Evolutionary conservation across 1,140 invertebrate genomes (phyloP).

Genomic region (Andrena cerasifolii): DNA sequence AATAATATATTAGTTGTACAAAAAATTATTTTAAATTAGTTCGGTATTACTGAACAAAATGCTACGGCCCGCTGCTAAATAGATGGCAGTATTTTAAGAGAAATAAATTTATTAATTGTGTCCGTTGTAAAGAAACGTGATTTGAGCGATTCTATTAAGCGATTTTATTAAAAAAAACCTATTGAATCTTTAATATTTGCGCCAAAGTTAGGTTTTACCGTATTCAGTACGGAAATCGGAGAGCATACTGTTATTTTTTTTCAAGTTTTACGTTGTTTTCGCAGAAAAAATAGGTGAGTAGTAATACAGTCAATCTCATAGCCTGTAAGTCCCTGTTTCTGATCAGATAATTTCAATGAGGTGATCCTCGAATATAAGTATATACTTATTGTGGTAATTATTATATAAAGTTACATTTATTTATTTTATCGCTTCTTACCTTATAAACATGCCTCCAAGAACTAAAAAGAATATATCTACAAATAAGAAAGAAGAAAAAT

Average conservation of each 20-base stretch:
- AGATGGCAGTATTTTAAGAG: background rate
- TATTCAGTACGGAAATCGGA: no score
- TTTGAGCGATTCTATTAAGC: no score
- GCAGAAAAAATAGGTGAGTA: conserved; percentile 4
- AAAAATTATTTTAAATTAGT: no score
- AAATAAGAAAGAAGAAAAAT: background rate
- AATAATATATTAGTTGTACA: no score
- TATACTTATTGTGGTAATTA: background rate
- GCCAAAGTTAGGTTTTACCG: no score
- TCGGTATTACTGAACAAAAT: no score
- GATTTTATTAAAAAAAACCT: background rate
- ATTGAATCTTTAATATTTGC: no score
- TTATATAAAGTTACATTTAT: background rate
- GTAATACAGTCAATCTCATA: conserved; percentile 4
- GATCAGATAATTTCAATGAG: conserved; percentile 1
- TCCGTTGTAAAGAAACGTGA: no score
- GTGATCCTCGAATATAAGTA: conserved; percentile 5
- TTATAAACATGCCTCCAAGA: background rate
- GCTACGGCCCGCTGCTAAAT: background rate
- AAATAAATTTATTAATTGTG: no score
- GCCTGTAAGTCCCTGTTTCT: background rate
- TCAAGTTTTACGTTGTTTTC: background rate
- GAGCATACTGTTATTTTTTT: no score
- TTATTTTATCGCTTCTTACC: conserved; percentile 1
- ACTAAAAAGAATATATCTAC: background rate